Conservation (phyloP, 2,113 vertebrate species). For the Ellobius talpinus region DNA sequence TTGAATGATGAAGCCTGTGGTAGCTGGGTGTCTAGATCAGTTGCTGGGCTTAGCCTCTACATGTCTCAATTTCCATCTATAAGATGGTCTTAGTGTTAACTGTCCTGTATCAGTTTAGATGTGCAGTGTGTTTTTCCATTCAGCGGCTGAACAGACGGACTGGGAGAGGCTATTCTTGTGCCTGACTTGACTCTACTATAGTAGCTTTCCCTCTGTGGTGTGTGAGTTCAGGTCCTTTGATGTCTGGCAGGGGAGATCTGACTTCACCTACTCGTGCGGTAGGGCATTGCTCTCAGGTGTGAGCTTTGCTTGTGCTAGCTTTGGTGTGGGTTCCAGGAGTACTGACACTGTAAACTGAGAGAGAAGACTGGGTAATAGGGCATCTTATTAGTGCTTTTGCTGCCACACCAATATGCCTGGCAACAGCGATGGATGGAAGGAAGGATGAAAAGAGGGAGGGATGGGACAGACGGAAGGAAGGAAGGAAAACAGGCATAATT, state of each 20-base stretch:
- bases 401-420: not conserved
- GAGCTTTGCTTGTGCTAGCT: not conserved
- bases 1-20: not conserved
- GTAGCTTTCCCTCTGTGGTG: not conserved
- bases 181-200: not conserved
- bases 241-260: not conserved
- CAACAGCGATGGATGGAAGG: too few relatives aligned
- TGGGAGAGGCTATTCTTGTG: not conserved
- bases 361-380: not conserved
- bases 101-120: not conserved
- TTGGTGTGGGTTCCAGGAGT: not conserved
- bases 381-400: not conserved
- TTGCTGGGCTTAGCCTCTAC: not conserved
- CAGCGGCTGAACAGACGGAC: not conserved
- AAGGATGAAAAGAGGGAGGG: not conserved
- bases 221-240: not conserved
- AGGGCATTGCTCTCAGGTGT: not conserved
- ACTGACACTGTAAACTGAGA: not conserved
- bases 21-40: not conserved
- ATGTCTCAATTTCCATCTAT: not conserved
- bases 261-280: too few relatives aligned
- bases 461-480: too few relatives aligned
- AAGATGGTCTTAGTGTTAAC: not conserved
- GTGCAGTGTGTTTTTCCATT: not conserved
- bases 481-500: too few relatives aligned